Conservation (phyloP, 2,888 invertebrate genomes). For the Coleophora flavipennella region DNA sequence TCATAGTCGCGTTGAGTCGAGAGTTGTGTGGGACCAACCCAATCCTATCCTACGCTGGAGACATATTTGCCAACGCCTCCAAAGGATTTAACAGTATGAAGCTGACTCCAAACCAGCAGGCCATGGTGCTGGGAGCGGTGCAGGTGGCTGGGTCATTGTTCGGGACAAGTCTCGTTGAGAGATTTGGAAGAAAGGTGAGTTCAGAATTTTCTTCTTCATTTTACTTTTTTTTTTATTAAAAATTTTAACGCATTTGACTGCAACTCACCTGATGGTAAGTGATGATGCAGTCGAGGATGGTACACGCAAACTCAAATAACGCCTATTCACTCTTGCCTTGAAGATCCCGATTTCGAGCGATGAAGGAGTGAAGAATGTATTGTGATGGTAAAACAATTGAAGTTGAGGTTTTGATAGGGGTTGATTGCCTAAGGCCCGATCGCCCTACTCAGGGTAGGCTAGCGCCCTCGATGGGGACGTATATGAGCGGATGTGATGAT, state of each 20-base stretch:
- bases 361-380: no score
- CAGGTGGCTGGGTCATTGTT: slow-evolving; percentile 48
- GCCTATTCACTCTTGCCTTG: no score
- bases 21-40: slow-evolving; percentile 56
- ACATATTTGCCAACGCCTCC: slow-evolving; percentile 46
- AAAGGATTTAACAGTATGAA: slow-evolving; percentile 31
- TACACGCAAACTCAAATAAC: no score
- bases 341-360: no score
- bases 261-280: no score
- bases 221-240: neutral
- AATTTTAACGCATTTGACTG: no score
- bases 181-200: slow-evolving; percentile 50
- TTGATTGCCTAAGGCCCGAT: no score
- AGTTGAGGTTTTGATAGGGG: neutral
- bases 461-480: no score
- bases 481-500: no score
- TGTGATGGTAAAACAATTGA: no score
- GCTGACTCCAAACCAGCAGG: slow-evolving; percentile 50
- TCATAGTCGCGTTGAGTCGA: slow-evolving; percentile 37
- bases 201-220: neutral
- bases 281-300: no score
- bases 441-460: no score
- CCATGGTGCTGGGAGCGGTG: slow-evolving; percentile 53
- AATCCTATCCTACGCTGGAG: slow-evolving; percentile 55
- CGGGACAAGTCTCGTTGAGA: slow-evolving; percentile 49